phyloP scores from a whole-genome alignment of 2,113 vertebrate genomes.

The Spheniscus mendiculus region DNA sequence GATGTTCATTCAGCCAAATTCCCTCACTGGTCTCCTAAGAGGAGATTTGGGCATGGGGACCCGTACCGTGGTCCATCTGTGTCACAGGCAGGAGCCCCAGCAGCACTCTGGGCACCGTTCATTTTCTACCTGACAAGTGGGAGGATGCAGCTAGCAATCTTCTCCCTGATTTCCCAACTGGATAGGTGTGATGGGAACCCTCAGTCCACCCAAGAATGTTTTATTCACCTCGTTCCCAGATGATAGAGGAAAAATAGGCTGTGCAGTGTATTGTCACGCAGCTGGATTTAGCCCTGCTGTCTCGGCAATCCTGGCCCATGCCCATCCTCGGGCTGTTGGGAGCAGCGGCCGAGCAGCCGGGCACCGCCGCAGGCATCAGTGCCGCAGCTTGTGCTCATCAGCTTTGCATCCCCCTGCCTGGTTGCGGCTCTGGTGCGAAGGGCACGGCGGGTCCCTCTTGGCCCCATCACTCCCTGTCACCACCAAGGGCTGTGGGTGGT shows the following conservation, averaged over 20 bases:
- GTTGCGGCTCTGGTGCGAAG: not conserved
- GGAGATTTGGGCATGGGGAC: not conserved
- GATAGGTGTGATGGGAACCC: not conserved
- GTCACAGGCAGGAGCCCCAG: not conserved
- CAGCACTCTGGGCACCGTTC: not conserved
- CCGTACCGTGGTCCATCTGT: rapidly evolving
- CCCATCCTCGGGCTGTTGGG: not conserved
- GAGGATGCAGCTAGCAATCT: not conserved
- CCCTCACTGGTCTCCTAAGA: not conserved
- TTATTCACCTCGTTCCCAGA: not conserved
- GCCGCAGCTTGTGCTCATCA: not conserved
- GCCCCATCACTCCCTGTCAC: not conserved
- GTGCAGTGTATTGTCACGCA: not conserved
- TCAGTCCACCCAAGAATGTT: not conserved
- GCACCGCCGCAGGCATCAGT: rapidly evolving
- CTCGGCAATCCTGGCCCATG: not conserved
- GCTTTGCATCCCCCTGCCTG: not conserved
- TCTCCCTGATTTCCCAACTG: not conserved
- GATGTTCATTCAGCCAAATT: not conserved
- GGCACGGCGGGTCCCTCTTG: not conserved
- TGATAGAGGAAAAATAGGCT: not conserved
- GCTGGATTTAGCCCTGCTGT: not conserved
- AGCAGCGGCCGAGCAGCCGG: not conserved
- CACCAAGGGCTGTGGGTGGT: not conserved
- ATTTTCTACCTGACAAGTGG: not conserved